Evolutionary conservation across 2,797 vertebrate genomes (phyloP), one percentile per base, ranked within the genome.

Genomic region (Buphagus erythrorhynchus): DNA sequence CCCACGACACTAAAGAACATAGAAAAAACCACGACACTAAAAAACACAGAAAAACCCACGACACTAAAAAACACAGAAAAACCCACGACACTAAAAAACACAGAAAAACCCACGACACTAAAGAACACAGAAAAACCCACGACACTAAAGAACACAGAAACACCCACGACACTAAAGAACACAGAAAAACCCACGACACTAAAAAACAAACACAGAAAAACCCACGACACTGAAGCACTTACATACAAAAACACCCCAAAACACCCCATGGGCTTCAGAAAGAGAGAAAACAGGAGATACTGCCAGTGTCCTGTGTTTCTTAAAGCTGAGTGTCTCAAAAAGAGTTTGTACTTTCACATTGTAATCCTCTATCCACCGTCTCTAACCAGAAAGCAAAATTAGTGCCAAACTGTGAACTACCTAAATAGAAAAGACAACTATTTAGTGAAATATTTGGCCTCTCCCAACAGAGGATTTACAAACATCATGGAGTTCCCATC

Each of bases 231-330:
- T 24, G 31, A 63, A 89, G 2, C 24, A 38, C 14, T 40, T 28
- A 11, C 1, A 11, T 0, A 33, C 2, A 17, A 28, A 86, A 74
- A 35, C 3, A 16, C 26, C n/a, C 38, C 31, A 25, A 66, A 66
- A 73, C 1, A 16, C 0, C 2, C 9, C 8, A 4, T 2, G 10
- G 16, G 22, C 22, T 40, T 63, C 9, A 33, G 71, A 38, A 73
- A 74, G 61, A 51, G 6, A 62, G 13, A 31, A 57, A 81, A 19
- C 13, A 43, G 46, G 16, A 48, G 5, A 6, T 3, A 13, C 7
- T 65, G 21, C 6, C 33, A 66, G 7, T 9, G 9, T 16, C 18
- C 21, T 43, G 33, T 13, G 12, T 35, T 63, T 40, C 59, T 40
- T 36, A 22, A 4, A 57, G 42, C 36, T 72, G 54, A 67, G 7